Base-by-base conservation (phyloP, 1,140 invertebrate genomes). In the Sitodiplosis mosellana region DNA sequence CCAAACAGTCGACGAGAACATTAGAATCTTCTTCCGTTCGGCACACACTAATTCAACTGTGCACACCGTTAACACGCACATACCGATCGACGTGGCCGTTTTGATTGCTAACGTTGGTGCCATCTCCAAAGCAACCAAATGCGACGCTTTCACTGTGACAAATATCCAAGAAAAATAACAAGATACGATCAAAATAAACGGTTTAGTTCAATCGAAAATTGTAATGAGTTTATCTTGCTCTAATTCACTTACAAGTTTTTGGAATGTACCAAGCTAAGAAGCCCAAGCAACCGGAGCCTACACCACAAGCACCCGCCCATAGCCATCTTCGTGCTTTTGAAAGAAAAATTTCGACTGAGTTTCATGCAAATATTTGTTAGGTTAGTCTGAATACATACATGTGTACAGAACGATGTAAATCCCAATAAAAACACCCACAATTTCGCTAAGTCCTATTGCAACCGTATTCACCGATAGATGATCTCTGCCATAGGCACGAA, bases 401-500 rank as follows among this genome's bases (percentile, higher is more conserved):
- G 61, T 60, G 33, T 61, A 58, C n/a, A 64, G 52, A 2, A 56
- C 47, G 12, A 64, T 59, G 42, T 58, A 60, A 2, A 65, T 47
- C 0, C 57, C 62, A 49, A 64, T 11, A 37, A 64, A 62, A 46
- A 59, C 62, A 21, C 61, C 63, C 22, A 61, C 48, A 2, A 63
- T 63, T 51, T 63, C 60, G 12, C 58, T 60, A 48, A 65, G 56
- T 18, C 64, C 65, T 56, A 64, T 65, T 21, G 64, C 61, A 38
- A 66, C 62, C 11, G 65, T 66, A 18, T 63, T 68, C 0, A 58
- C 53, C 19, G 60, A 56, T 6, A 67, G 48, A 51, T 65, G 62
- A 41, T 61, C 51, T 17, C 65, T 47, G 4, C 65, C 65, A 51
- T 66, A 66, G 2, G 63, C 61, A 41, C 65, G 51, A 7, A 68